Evolutionary conservation across 2,113 vertebrate species (phyloP).

Genomic region (Crotophaga sulcirostris): DNA sequence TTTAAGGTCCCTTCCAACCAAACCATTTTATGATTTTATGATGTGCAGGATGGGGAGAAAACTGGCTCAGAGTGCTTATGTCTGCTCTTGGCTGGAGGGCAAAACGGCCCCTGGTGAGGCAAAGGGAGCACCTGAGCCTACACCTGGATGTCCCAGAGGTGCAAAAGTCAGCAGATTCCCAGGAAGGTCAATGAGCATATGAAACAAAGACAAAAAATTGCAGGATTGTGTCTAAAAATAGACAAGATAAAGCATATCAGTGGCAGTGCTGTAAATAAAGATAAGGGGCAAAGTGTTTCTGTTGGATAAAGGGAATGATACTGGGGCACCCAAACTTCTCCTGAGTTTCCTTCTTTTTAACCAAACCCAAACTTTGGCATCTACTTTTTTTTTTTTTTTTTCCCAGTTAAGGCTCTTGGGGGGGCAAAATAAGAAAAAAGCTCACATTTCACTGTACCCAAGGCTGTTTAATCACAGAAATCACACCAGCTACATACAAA

Average conservation of each 20-base stretch:
- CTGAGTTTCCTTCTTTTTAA: background rate
- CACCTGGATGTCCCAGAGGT: background rate
- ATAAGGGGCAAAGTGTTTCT: background rate
- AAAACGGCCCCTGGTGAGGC: background rate
- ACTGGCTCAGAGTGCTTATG: fast-evolving
- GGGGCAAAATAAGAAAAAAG: background rate
- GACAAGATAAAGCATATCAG: fast-evolving
- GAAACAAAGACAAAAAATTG: background rate
- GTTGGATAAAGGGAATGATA: background rate
- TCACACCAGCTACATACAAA: background rate
- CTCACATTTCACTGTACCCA: fast-evolving
- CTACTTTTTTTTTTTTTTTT: background rate
- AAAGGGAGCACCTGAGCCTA: background rate
- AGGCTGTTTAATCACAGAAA: background rate
- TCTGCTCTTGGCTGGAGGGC: background rate
- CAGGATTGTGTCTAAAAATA: background rate
- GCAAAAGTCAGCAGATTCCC: background rate
- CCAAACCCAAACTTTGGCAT: background rate
- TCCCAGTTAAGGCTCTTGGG: background rate
- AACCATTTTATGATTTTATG: no score
- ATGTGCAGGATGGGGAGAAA: background rate
- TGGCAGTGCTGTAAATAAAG: no score
- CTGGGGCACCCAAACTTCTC: background rate
- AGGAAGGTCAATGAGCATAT: fast-evolving
- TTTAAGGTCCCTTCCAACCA: no score